Conservation (phyloP, 2,888 invertebrate species). For the Lissonota sp. region DNA sequence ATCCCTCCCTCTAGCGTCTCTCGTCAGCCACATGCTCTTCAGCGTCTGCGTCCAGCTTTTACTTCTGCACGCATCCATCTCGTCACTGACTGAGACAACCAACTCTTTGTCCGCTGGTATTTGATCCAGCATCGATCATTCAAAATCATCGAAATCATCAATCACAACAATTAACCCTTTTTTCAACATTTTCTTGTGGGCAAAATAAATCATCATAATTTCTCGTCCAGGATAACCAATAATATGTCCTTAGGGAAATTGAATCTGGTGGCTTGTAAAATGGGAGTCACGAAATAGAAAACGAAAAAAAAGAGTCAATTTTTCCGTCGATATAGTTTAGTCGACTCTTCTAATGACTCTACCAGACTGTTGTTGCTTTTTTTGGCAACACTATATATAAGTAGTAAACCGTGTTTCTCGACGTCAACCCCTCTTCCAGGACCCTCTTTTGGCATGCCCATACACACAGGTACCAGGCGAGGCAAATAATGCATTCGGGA, state of each 20-base stretch:
- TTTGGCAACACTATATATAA: no score
- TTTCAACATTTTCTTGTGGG: no score
- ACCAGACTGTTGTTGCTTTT: no score
- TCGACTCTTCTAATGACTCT: slow-evolving; percentile 51
- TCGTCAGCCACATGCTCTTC: slow-evolving; percentile 38
- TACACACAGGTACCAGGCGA: slow-evolving; percentile 45
- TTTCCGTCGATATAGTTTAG: slow-evolving; percentile 1
- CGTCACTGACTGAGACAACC: not conserved
- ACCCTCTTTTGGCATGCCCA: slow-evolving; percentile 61
- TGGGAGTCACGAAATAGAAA: no score
- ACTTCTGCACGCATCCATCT: not conserved
- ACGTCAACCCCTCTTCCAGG: slow-evolving; percentile 33
- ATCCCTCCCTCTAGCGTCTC: slow-evolving; percentile 16
- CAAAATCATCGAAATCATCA: no score
- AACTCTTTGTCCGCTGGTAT: not conserved
- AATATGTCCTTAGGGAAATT: no score
- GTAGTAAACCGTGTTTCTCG: slow-evolving; percentile 18
- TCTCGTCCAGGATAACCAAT: no score
- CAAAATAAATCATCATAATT: no score
- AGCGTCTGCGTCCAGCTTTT: slow-evolving; percentile 5
- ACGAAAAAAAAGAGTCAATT: no score
- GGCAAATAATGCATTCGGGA: slow-evolving; percentile 75
- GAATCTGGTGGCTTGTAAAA: no score
- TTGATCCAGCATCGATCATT: no score
- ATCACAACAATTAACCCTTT: no score